Evolutionary conservation across 2,797 vertebrate genomes (phyloP), one percentile per base, ranked within the genome.

Genomic region (Acrocephalus scirpaceus): DNA sequence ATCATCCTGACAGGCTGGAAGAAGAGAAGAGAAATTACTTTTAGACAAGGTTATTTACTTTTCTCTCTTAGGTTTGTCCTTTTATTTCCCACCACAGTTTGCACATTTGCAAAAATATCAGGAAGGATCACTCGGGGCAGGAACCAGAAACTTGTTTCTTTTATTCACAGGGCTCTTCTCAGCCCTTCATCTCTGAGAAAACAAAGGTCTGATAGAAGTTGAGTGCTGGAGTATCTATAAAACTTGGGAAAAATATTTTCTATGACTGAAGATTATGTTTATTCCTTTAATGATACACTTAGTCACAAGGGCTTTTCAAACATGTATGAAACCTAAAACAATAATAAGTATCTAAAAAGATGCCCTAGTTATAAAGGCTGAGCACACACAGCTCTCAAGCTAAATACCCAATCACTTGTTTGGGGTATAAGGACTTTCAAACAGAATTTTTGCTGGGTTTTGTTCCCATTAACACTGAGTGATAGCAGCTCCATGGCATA

Each of bases 271-370:
- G 71, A 67, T 8, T 57, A 5, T 77, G 62, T 92, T 70, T 89
- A 92, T 87, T 93, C 27, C 40, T 77, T 85, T 75, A 87, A 89
- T 40, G 45, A 89, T 56, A 71, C 32, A 67, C 88, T 80, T 64
- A 74, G 42, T 87, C 58, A 93, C 58, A 85, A 85, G 66, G 57
- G 82, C 36, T 89, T 92, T 89, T 74, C 48, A 91, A 90, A 92
- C 34, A 86, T 11, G 7, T 32, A 32, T 50, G 45, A 86, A 91
- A 79, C 16, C 18, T 58, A 66, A 90, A 84, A 25, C 74, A 84
- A 66, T 75, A 75, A 29, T 27, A 94, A 77, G 32, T 50, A 71
- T 27, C 44, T 71, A 44, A 67, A 88, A 75, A 57, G 47, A 44
- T 51, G 29, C 25, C 32, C 29, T 67, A 58, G 64, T 80, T 90